Evolutionary conservation across 2,797 vertebrate genomes (phyloP).

Genomic region (Acipenser ruthenus): DNA sequence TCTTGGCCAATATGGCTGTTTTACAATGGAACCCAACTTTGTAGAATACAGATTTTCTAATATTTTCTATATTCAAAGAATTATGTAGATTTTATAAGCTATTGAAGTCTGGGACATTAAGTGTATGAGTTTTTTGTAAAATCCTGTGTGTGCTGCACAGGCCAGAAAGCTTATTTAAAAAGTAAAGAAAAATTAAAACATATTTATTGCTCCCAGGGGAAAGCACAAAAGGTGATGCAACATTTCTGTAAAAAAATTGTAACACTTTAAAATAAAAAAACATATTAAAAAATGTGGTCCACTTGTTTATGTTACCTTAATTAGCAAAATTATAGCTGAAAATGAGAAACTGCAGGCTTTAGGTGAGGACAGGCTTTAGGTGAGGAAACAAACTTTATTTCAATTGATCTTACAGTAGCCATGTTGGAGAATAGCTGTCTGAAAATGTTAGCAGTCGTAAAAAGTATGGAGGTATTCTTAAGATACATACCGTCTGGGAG

Average conservation of each 20-base stretch:
- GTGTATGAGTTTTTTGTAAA: too few relatives aligned
- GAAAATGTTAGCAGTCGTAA: too few relatives aligned
- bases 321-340: background rate
- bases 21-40: too few relatives aligned
- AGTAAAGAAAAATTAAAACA: conserved; percentile 36
- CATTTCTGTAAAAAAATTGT: background rate
- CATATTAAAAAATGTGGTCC: background rate
- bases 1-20: too few relatives aligned
- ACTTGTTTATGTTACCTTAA: too few relatives aligned
- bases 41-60: too few relatives aligned
- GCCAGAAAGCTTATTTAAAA: conserved; percentile 17
- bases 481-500: conserved; percentile 72
- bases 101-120: too few relatives aligned
- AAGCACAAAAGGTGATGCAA: conserved; percentile 27
- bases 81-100: too few relatives aligned
- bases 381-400: background rate
- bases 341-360: background rate
- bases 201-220: conserved; percentile 43
- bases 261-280: background rate
- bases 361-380: background rate
- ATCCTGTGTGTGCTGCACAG: background rate
- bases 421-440: too few relatives aligned
- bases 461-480: background rate
- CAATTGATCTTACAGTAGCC: background rate
- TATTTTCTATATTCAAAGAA: too few relatives aligned